A percentile compares a stretch with the other conserved stretches of the same genome.
phyloP scores from a whole-genome alignment of 2,888 invertebrate species.

The Drosophila paucipuncta region DNA sequence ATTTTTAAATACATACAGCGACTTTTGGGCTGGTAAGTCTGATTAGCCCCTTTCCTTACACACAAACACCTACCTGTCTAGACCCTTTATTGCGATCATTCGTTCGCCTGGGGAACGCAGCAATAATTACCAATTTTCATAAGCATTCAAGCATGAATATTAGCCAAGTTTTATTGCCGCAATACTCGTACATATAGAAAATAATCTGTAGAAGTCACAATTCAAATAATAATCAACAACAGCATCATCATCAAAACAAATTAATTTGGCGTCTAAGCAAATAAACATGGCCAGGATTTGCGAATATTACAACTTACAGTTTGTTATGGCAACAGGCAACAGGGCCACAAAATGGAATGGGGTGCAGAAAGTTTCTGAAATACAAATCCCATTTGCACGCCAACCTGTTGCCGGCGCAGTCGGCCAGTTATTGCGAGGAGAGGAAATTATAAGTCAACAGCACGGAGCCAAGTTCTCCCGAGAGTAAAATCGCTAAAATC shows the following conservation, averaged over 20 bases:
- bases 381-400: slow-evolving; percentile 20
- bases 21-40: slow-evolving; percentile 1
- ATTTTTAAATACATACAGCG: neutral
- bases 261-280: slow-evolving; percentile 63
- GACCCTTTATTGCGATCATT: slow-evolving; percentile 57
- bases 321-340: slow-evolving; percentile 46
- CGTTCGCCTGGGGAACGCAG: slow-evolving; percentile 5
- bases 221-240: slow-evolving; percentile 46
- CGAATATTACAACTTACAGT: slow-evolving; percentile 71
- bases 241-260: slow-evolving; percentile 53
- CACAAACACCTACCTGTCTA: slow-evolving; percentile 16
- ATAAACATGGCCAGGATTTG: slow-evolving; percentile 34
- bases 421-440: slow-evolving; percentile 15
- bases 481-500: slow-evolving; percentile 53
- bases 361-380: slow-evolving; percentile 17
- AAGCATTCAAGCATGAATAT: slow-evolving; percentile 37
- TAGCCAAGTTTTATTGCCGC: slow-evolving; percentile 19
- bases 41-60: slow-evolving; percentile 11
- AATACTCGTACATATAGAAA: slow-evolving; percentile 28
- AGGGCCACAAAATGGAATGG: neutral
- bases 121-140: slow-evolving; percentile 54
- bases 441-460: slow-evolving; percentile 79
- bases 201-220: slow-evolving; percentile 35
- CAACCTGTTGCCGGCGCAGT: slow-evolving; percentile 53
- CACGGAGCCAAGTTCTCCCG: slow-evolving; percentile 30